Evolutionary conservation across 2,113 vertebrate genomes (phyloP).

Genomic region (Corythaeola cristata): DNA sequence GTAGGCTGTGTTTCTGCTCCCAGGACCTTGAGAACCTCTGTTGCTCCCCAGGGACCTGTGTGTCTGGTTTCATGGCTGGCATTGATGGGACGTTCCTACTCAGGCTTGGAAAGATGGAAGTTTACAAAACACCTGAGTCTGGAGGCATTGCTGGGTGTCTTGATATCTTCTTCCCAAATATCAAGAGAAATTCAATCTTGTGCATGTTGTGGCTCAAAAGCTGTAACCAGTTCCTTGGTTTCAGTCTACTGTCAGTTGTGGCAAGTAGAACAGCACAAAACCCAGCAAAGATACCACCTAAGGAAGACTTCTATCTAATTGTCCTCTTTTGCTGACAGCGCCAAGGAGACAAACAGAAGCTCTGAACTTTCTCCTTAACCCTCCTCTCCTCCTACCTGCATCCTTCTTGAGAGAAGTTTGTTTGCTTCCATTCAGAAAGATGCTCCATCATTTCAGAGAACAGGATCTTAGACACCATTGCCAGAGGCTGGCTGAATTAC

Average conservation of each 20-base stretch:
- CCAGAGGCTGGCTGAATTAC: not conserved
- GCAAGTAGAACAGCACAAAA: not conserved
- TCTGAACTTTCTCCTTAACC: not conserved
- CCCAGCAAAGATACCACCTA: not conserved
- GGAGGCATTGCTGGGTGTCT: not conserved
- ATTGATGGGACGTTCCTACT: not conserved
- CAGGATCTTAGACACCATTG: not conserved
- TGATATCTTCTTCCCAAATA: not conserved
- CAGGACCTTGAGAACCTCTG: not conserved
- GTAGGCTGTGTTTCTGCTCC: not conserved
- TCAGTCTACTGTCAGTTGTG: not conserved
- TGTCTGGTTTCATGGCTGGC: not conserved
- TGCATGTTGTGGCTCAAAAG: not conserved
- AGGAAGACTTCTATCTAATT: not conserved
- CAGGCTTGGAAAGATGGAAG: not conserved
- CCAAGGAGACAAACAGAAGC: not conserved
- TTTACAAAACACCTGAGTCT: not conserved
- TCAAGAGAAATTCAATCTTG: rapidly evolving
- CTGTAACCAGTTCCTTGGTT: not conserved
- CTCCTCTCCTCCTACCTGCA: not conserved
- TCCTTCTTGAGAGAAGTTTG: not conserved
- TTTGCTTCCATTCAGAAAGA: not conserved
- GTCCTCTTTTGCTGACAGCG: not conserved
- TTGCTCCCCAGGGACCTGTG: not conserved
- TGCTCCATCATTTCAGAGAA: not conserved